A percentile compares a stretch with the other conserved stretches of the same genome.
These are phyloP conservation scores for Phoebastria nigripes DNA, from an alignment of 2,797 vertebrate genomes.

Conservation along the genomic window DNA sequence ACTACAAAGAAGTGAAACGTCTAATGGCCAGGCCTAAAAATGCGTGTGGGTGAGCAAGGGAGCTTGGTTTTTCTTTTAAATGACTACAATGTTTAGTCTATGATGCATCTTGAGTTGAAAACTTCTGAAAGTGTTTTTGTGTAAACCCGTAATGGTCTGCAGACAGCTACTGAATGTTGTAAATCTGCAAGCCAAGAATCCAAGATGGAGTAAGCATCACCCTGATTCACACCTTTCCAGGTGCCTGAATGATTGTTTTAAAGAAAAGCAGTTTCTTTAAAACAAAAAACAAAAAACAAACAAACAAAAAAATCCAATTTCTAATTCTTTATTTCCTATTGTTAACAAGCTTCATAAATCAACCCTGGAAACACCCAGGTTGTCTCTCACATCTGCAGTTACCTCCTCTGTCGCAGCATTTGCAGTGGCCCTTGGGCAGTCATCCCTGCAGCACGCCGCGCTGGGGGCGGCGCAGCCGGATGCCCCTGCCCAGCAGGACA, in stretches of 20 bases:
- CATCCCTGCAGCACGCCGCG: accelerated
- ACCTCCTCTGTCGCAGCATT: not conserved
- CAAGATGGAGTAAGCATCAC: not conserved
- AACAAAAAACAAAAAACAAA: not conserved
- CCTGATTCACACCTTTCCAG: not conserved
- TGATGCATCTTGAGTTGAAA: not conserved
- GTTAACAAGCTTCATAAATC: not conserved
- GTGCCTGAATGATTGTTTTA: not conserved
- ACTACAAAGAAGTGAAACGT: not conserved
- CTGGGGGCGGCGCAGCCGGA: not conserved
- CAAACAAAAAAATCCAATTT: not conserved
- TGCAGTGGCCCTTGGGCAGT: accelerated
- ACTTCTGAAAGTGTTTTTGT: not conserved
- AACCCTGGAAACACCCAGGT: no score
- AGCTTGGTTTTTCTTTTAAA: not conserved
- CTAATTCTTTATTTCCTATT: not conserved
- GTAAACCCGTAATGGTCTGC: not conserved
- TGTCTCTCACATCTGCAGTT: not conserved
- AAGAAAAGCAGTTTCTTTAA: not conserved
- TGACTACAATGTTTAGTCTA: not conserved
- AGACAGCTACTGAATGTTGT: not conserved
- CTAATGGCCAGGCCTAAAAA: not conserved
- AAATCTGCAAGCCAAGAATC: not conserved
- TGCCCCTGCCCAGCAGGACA: not conserved
- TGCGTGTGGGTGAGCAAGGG: accelerated